Evolutionary conservation across 30 jellyfish, hydroid and myxozoan species (phyloP).

Genomic region (Hydra vulgaris): DNA sequence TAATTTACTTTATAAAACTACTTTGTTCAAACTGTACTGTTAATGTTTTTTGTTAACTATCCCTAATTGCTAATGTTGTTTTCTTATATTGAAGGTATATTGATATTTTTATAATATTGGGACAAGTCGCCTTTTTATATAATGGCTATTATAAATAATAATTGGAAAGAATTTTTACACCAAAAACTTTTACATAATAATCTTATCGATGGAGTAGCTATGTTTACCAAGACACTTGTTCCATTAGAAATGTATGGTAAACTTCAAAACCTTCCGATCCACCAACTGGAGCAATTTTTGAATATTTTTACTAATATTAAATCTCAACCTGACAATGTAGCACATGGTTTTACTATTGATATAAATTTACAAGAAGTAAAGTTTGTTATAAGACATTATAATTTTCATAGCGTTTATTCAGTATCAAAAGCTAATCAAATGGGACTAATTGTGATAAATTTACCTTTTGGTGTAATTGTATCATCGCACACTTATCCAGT

Average conservation of each 20-base stretch:
- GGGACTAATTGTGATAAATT: slow-evolving; percentile 61
- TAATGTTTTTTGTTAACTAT: too few species aligned
- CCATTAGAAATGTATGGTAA: slow-evolving; percentile 8
- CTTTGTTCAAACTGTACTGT: too few species aligned
- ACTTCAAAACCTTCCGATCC: background rate
- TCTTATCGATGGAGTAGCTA: slow-evolving; percentile 11
- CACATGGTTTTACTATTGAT: slow-evolving; percentile 4
- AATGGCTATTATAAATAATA: background rate
- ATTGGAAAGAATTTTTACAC: slow-evolving; percentile 6
- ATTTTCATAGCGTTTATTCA: slow-evolving; percentile 46
- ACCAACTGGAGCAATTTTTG: slow-evolving; percentile 8
- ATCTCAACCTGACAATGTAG: background rate
- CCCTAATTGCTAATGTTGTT: background rate
- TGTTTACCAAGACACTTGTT: slow-evolving; percentile 1
- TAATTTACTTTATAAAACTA: too few species aligned
- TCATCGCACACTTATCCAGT: slow-evolving; percentile 86
- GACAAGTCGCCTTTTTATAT: too few species aligned
- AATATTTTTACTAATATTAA: slow-evolving; percentile 1
- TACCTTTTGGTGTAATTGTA: slow-evolving; percentile 58
- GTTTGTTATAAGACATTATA: slow-evolving; percentile 17
- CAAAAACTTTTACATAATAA: slow-evolving; percentile 2
- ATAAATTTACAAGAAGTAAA: slow-evolving; percentile 7
- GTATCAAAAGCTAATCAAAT: slow-evolving; percentile 40
- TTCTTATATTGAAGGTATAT: background rate
- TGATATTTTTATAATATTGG: background rate